Base-by-base conservation (phyloP, 2,797 vertebrate species). In the Pristis pectinata region DNA sequence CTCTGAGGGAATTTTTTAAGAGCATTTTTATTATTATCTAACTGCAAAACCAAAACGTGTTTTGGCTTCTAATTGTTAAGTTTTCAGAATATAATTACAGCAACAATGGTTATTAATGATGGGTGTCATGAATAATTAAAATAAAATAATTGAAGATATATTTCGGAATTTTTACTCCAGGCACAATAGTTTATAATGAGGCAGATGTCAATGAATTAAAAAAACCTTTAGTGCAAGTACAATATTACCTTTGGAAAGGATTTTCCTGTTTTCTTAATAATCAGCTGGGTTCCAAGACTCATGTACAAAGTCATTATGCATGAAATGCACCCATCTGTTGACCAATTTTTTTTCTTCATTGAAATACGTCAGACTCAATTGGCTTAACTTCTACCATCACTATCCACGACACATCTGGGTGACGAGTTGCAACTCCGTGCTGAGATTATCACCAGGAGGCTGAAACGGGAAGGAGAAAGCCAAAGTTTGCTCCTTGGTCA, bases 61-160 rank as follows among this genome's bases (percentile, higher is more conserved):
- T 61, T 89, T 37, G 53, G 30, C 85, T 89, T 89, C 83, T 34
- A 89, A 89, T 89, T 34, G 1, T 59, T 61, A 59, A 19, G 34
- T 89, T 61, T 34, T 61, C 85, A 89, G 85, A 89, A 61, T n/a
- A 89, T 89, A 61, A 89, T 89, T 61, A 89, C 30, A n/a, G 85
- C 56, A 59, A 89, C 53, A 61, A 89, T 59, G 30, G 85, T 59
- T 89, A 89, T 89, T 89, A 89, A 89, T 89, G 85, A 89, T 89
- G 19, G 56, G 56, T 89, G 56, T 59, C 85, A 89, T 89, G 85
- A 89, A 89, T 89, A 59, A 89, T 89, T 89, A 17, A 87, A 89
- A 11, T 67, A 61, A 89, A 89, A 83, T 83, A 89, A 89, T 37
- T 87, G 83, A 89, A 89, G 85, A n/a, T 37, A 61, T 89, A 89